Evolutionary conservation across 2,888 invertebrate species (phyloP).

Genomic region (Metacarcinus magister): DNA sequence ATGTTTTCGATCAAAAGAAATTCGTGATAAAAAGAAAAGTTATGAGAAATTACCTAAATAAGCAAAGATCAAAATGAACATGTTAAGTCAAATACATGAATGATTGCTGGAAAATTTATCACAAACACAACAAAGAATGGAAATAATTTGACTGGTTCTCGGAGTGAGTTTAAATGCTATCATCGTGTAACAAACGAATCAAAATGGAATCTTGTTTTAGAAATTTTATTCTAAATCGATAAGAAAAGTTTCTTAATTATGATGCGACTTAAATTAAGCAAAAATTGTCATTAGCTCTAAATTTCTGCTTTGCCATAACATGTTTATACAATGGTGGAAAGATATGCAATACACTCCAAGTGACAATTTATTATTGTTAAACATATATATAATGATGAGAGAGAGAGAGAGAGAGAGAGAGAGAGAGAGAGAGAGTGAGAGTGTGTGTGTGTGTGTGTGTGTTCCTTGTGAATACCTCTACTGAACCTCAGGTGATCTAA

Average conservation of each 20-base stretch:
- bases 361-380: neutral
- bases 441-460: neutral
- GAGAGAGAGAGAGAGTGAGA: too few relatives aligned
- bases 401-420: too few relatives aligned
- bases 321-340: neutral
- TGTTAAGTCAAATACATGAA: neutral
- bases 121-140: neutral
- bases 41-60: neutral
- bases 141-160: neutral
- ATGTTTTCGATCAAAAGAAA: neutral
- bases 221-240: neutral
- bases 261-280: neutral
- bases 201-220: neutral
- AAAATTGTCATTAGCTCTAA: neutral
- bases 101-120: neutral
- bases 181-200: neutral
- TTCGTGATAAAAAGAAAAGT: neutral
- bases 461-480: neutral
- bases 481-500: neutral
- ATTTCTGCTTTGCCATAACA: neutral
- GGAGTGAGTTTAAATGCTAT: neutral
- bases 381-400: neutral
- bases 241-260: neutral
- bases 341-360: neutral
- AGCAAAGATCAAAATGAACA: too few relatives aligned